phyloP scores from a whole-genome alignment of 2,797 vertebrate genomes.

The Orestias chungarensis region DNA sequence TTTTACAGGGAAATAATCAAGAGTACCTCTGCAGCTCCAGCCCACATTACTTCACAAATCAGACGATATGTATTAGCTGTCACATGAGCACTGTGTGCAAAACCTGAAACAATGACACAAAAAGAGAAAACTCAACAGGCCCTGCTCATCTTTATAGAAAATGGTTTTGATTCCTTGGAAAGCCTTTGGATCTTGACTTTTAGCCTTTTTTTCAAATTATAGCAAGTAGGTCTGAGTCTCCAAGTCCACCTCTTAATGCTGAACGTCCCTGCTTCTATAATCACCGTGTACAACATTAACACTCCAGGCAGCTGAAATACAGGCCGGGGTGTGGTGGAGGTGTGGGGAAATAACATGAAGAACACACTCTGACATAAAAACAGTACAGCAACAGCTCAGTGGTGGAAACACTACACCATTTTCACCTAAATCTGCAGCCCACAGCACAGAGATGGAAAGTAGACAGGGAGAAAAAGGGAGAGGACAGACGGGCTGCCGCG shows the following conservation, averaged over 20 bases:
- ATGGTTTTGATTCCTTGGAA: conserved; percentile 57
- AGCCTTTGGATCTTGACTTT: conserved; percentile 56
- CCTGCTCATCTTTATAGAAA: conserved; percentile 66
- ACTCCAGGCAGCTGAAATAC: conserved; percentile 65
- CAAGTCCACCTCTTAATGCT: conserved; percentile 54
- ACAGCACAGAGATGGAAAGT: conserved; percentile 72
- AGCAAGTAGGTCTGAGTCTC: conserved; percentile 58
- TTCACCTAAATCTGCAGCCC: conserved; percentile 81
- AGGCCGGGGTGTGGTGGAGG: conserved; percentile 46
- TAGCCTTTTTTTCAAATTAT: conserved; percentile 47
- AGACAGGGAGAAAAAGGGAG: conserved; percentile 59
- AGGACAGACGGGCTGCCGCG: conserved; percentile 62
- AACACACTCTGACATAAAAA: conserved; percentile 66
- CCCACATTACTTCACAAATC: conserved; percentile 58
- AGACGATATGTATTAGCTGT: conserved; percentile 71
- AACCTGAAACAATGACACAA: conserved; percentile 44
- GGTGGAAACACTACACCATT: conserved; percentile 74
- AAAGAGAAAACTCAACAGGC: conserved; percentile 49
- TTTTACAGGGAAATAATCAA: conserved; percentile 39
- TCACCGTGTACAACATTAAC: conserved; percentile 41
- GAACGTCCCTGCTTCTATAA: conserved; percentile 51
- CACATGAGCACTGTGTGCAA: conserved; percentile 71
- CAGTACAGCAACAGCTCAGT: conserved; percentile 79
- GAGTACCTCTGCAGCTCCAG: conserved; percentile 48
- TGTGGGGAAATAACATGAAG: conserved; percentile 51